A percentile compares a stretch with the other conserved stretches of the same genome.
These are phyloP conservation scores for Eretmodus cyanostictus DNA, from an alignment of 2,113 vertebrate species.

Conservation along the genomic window DNA sequence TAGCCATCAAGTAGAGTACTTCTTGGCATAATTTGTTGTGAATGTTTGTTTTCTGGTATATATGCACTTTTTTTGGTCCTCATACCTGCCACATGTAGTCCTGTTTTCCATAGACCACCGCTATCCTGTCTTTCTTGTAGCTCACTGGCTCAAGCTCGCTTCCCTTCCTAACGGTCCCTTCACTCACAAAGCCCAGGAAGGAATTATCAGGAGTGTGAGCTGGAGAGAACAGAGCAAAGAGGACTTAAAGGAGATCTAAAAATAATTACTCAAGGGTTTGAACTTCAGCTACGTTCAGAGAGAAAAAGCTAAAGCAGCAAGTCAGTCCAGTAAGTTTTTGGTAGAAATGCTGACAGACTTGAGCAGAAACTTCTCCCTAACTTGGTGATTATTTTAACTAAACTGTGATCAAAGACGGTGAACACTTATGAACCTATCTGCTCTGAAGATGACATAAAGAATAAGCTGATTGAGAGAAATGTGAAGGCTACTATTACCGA, in stretches of 20 bases:
- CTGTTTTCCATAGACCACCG: conserved; percentile 70
- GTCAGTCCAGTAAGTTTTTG: background rate
- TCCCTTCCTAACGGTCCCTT: conserved; percentile 19
- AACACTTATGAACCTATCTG: background rate
- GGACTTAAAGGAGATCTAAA: background rate
- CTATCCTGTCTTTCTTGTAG: conserved; percentile 51
- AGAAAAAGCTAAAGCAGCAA: background rate
- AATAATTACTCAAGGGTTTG: background rate
- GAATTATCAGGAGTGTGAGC: conserved; percentile 72
- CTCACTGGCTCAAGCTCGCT: background rate
- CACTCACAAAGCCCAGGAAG: conserved; percentile 69
- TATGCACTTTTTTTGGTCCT: background rate
- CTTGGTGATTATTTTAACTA: background rate
- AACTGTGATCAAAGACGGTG: background rate
- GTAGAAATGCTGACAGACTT: background rate
- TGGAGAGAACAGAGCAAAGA: background rate
- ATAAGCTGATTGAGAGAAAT: background rate
- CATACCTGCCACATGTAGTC: conserved; percentile 73
- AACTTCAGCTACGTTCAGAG: background rate
- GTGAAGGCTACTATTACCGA: background rate
- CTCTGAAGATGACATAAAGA: background rate
- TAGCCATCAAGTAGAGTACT: background rate
- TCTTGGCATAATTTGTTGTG: background rate
- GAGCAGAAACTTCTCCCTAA: background rate
- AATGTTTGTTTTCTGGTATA: background rate